Evolutionary conservation across 2,888 invertebrate genomes (phyloP).

Genomic region (Punctoribates punctum): DNA sequence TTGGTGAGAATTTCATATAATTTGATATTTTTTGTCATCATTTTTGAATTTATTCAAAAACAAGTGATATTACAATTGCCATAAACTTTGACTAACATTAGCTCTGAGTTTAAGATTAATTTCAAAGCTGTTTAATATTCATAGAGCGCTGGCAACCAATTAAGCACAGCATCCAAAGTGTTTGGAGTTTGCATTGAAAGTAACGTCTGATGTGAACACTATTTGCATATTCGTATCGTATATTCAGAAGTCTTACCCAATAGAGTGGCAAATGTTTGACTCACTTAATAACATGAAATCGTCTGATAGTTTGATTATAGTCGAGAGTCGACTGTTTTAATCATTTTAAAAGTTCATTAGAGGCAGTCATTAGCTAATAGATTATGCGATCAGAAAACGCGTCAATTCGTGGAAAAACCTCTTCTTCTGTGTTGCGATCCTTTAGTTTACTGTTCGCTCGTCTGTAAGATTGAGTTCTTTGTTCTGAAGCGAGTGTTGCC

Average conservation of each 20-base stretch:
- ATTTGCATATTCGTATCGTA: constrained; percentile 25
- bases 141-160: constrained; percentile 12
- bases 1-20: neutral
- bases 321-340: constrained; percentile 5
- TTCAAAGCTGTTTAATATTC: constrained; percentile 23
- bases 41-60: neutral
- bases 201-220: neutral
- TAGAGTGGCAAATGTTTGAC: constrained; percentile 9
- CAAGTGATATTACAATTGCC: neutral
- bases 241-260: constrained; percentile 8
- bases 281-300: neutral
- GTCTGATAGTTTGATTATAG: neutral
- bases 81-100: neutral
- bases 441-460: constrained; percentile 28
- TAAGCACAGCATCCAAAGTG: constrained; percentile 1
- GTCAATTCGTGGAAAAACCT: constrained; percentile 26
- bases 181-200: neutral
- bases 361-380: constrained; percentile 28
- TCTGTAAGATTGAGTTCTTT: constrained; percentile 21
- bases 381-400: constrained; percentile 22
- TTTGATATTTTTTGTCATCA: neutral
- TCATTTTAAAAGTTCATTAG: constrained; percentile 35
- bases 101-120: neutral
- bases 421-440: neutral
- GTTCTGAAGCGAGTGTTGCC: constrained; percentile 1